Percentiles rank a stretch among this genome's conserved stretches.
These are phyloP conservation scores for Proterorhinus semilunaris DNA, from an alignment of 2,113 vertebrate genomes.

Conservation along the genomic window DNA sequence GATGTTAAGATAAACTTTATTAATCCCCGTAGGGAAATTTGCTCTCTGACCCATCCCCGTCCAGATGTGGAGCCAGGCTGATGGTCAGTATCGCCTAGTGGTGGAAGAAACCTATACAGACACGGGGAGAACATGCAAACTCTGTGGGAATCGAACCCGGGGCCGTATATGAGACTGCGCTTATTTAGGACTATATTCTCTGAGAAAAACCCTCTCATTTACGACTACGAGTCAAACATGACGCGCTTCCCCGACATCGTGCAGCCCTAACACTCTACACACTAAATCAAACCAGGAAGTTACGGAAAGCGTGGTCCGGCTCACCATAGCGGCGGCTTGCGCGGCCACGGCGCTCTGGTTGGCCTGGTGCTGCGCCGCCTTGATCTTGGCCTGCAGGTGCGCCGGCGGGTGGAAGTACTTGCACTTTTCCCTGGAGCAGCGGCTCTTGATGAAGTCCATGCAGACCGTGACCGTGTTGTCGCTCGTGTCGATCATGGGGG, in stretches of 20 bases:
- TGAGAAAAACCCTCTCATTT: no score
- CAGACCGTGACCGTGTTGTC: slow-evolving; percentile 99
- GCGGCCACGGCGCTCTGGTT: slow-evolving; percentile 95
- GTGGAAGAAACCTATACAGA: no score
- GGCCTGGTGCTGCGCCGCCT: slow-evolving; percentile 96
- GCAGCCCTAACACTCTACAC: background rate
- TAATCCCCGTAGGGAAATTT: no score
- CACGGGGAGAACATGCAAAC: no score
- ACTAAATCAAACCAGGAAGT: background rate
- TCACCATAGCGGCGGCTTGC: slow-evolving; percentile 96
- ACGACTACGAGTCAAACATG: no score
- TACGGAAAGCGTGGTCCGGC: slow-evolving; percentile 42
- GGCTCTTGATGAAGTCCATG: slow-evolving; percentile 99
- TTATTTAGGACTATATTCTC: no score
- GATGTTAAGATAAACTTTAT: no score
- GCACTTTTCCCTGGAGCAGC: slow-evolving; percentile 99
- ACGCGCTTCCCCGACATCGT: background rate
- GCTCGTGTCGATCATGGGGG: slow-evolving; percentile 98
- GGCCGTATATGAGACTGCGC: no score
- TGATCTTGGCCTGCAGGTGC: slow-evolving; percentile 99
- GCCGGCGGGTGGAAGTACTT: slow-evolving; percentile 99
- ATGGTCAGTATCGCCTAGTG: no score
- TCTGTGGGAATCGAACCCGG: no score
- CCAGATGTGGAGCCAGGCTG: no score
- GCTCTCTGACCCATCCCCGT: no score